phyloP scores from a whole-genome alignment of 2,888 invertebrate genomes.

The Diploptera punctata region DNA sequence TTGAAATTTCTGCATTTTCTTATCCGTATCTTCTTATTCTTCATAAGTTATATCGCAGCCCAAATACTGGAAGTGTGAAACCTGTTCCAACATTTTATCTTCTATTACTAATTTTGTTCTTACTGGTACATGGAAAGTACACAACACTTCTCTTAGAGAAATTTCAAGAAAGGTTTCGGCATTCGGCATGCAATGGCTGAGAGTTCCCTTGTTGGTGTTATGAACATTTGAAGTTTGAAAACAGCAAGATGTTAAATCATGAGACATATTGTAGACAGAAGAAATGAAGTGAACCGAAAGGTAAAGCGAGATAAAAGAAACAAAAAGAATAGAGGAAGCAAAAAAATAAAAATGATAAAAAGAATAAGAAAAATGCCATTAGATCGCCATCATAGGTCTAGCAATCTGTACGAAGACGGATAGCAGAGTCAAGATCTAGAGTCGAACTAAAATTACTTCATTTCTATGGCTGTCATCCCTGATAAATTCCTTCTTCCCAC shows the following conservation, averaged over 20 bases:
- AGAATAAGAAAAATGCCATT: conserved; percentile 19
- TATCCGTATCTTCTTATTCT: no score
- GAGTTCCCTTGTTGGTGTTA: no score
- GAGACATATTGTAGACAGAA: conserved; percentile 1
- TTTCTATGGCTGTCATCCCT: conserved; percentile 31
- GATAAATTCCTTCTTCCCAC: conserved; percentile 19
- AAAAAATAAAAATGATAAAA: conserved; percentile 14
- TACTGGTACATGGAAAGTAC: no score
- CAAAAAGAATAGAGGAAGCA: neutral
- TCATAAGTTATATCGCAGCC: no score
- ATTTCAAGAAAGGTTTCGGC: no score
- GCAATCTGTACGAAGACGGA: conserved; percentile 28
- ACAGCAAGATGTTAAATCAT: neutral
- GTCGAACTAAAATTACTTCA: conserved; percentile 34
- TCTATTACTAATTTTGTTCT: no score
- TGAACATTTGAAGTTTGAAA: no score
- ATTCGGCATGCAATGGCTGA: no score
- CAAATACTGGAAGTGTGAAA: no score
- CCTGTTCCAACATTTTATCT: no score
- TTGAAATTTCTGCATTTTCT: no score
- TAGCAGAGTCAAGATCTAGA: conserved; percentile 17
- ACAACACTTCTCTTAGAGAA: no score
- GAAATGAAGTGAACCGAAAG: conserved; percentile 9
- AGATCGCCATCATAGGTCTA: conserved; percentile 30
- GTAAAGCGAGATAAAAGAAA: conserved; percentile 35